These are phyloP conservation scores for Tachina lurida DNA, from an alignment of 2,888 invertebrate species.

Conservation along the genomic window DNA sequence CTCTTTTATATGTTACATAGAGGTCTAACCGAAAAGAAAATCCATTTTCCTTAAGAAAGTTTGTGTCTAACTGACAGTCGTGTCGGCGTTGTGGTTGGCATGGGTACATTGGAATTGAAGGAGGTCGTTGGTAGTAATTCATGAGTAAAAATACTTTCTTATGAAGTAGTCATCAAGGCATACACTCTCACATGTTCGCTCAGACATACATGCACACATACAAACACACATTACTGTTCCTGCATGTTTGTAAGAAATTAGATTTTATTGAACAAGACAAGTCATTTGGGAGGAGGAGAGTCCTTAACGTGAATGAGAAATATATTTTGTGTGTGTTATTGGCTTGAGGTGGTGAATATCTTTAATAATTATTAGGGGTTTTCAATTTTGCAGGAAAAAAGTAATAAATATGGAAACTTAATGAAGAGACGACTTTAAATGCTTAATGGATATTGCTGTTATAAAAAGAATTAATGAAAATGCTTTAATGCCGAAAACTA, in stretches of 20 bases:
- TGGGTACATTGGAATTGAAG: conserved; percentile 23
- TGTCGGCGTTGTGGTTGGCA: not conserved
- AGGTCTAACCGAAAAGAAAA: conserved; percentile 33
- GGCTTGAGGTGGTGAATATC: not conserved
- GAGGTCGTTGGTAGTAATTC: conserved; percentile 56
- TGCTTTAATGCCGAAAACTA: rapidly evolving
- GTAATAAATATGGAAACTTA: not conserved
- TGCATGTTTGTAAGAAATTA: conserved; percentile 55
- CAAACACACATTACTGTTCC: not conserved
- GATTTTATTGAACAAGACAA: conserved; percentile 67
- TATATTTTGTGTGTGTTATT: not conserved
- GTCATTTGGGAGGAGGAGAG: not conserved
- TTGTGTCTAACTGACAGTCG: conserved; percentile 37
- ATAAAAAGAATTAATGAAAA: too few relatives aligned
- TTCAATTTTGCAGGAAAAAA: not conserved
- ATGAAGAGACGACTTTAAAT: not conserved
- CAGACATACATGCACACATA: not conserved
- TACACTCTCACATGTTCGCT: conserved; percentile 12
- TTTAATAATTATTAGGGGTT: conserved; percentile 1
- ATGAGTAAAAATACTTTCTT: conserved; percentile 67
- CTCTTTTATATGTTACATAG: not conserved
- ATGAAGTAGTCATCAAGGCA: conserved; percentile 48
- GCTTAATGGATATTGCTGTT: too few relatives aligned
- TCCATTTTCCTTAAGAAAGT: conserved; percentile 54
- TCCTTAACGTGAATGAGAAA: not conserved